These are phyloP conservation scores for Micrasema longulum DNA, from an alignment of 1,140 invertebrate species.

Conservation along the genomic window DNA sequence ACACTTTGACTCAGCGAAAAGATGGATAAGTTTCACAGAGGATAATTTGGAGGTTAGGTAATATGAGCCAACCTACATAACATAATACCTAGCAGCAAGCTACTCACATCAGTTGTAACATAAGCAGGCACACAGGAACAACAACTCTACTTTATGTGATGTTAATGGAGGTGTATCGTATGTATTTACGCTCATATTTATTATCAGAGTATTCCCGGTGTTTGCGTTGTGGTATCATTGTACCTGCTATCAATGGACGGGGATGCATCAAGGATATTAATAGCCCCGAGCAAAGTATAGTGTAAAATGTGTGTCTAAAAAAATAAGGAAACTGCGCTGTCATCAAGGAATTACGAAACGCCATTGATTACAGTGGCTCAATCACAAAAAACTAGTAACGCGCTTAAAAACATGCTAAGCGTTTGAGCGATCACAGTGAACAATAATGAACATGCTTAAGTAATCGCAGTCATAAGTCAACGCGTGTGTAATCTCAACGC, in stretches of 20 bases:
- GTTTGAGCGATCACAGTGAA: too few species aligned
- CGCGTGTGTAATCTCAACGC: too few species aligned
- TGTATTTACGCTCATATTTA: conserved; percentile 30
- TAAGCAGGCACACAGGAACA: conserved; percentile 7
- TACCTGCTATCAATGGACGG: too few species aligned
- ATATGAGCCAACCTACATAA: too few species aligned
- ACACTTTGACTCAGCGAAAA: not conserved
- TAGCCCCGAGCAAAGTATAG: not conserved
- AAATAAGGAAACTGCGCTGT: not conserved
- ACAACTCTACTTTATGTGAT: conserved; percentile 23
- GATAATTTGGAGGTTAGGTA: conserved; percentile 36
- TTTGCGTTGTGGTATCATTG: conserved; percentile 22
- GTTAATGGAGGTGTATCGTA: conserved; percentile 35
- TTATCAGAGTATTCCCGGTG: conserved; percentile 11
- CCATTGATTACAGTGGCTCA: not conserved
- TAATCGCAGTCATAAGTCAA: too few species aligned
- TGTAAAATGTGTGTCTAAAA: not conserved
- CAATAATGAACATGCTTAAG: too few species aligned
- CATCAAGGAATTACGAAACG: too few species aligned
- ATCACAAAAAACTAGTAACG: not conserved
- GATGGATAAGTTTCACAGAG: not conserved
- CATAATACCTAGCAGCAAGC: too few species aligned
- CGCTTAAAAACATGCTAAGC: too few species aligned
- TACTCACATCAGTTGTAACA: conserved; percentile 10
- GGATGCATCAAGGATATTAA: too few species aligned